Evolutionary conservation across 2,888 invertebrate species (phyloP).

Genomic region (Ophraella communa): DNA sequence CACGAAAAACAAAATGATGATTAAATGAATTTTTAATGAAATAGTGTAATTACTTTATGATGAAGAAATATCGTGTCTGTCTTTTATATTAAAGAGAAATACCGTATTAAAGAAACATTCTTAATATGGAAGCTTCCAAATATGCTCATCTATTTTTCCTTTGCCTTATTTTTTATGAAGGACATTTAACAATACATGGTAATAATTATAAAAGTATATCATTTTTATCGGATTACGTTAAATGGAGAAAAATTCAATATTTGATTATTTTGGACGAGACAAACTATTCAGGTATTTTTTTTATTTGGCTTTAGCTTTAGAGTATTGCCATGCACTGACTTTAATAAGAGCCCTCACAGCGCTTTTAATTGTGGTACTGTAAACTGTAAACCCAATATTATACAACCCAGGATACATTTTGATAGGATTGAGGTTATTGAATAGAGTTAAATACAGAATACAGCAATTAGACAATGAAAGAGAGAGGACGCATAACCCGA

Average conservation of each 20-base stretch:
- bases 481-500: no score
- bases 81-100: not conserved
- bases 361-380: no score
- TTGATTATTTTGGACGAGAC: constrained; percentile 41
- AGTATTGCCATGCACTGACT: no score
- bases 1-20: not conserved
- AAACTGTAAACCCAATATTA: no score
- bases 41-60: not conserved
- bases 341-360: no score
- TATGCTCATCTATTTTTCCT: not conserved
- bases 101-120: not conserved
- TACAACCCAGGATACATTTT: no score
- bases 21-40: not conserved
- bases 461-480: no score
- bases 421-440: no score
- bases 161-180: not conserved
- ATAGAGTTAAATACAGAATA: no score
- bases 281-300: constrained; percentile 33
- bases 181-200: not conserved
- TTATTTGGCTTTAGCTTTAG: no score
- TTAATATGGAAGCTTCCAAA: not conserved
- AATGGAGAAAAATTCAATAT: constrained; percentile 40
- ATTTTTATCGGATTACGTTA: constrained; percentile 41
- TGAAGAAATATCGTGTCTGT: not conserved
- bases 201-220: constrained; percentile 24